Base-by-base conservation (phyloP, 2,113 vertebrate genomes). In the Spilogale gracilis region DNA sequence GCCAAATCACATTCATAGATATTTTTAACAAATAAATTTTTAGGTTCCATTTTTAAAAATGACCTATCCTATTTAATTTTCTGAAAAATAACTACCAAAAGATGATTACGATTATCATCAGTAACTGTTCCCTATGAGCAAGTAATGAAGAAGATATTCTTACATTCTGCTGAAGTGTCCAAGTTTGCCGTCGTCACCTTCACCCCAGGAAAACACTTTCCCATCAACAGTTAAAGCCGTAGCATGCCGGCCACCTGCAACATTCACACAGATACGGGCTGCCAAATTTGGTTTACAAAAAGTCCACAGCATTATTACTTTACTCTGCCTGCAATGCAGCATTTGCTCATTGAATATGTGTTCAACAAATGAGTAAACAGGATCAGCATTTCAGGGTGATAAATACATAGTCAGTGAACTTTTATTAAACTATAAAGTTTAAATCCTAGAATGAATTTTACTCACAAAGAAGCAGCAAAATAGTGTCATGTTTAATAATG, bases 121-220 rank as follows among this genome's bases (percentile, higher is more conserved):
- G 50, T 14, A 63, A 67, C 3, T 17, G 17, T 30, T 54, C 87
- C 58, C 60, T 21, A 38, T 17, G 14, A 83, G 58, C 52, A 61
- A 60, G 30, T 23, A 50, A 82, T 21, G 5, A 61, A 61, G 45
- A n/a, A 54, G 85, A n/a, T 6, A 61, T 73, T 45, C 99, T 98
- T 99, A 99, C 99, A 99, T 99, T 98, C 99, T 99, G 98, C 99
- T 99, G 98, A 99, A 99, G 97, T 99, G 99, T 71, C 99, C 99
- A 60, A 99, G 99, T 94, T 99, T 99, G 89, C 99, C 99, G 76
- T 99, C 99, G 38, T 99, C 99, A 94, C 99, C 99, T 99, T 99
- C 99, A 13, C 99, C 99, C 99, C 99, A 99, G 0, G 99, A 99
- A 97, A 99, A 99, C 0, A 99, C 99, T 83, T 99, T 99, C n/a